Percentiles rank a stretch among this genome's conserved stretches.
These are phyloP conservation scores for Campoletis raptor DNA, from an alignment of 2,888 invertebrate genomes.

Conservation along the genomic window DNA sequence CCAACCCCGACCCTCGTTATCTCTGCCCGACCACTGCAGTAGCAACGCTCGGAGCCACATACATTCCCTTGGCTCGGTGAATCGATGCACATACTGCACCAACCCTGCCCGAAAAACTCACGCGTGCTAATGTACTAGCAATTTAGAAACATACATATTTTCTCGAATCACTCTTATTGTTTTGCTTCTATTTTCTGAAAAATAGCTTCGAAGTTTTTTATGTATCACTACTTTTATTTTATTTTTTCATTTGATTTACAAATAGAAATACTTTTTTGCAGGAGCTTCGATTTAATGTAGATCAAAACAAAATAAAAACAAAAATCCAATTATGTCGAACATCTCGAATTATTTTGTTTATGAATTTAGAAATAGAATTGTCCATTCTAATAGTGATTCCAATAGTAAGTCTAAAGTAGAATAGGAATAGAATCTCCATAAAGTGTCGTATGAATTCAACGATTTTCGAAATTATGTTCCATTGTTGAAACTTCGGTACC, in stretches of 20 bases:
- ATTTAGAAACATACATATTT: conserved; percentile 24
- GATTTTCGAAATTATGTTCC: no score
- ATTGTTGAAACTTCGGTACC: no score
- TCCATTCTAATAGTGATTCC: no score
- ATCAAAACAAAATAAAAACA: background rate
- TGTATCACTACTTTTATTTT: background rate
- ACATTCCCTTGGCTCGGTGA: conserved; percentile 53
- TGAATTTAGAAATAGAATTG: no score
- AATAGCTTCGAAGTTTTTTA: background rate
- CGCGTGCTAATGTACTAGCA: conserved; percentile 38
- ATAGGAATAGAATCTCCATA: no score
- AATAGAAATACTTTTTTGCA: background rate
- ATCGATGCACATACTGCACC: conserved; percentile 48
- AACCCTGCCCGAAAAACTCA: conserved; percentile 33
- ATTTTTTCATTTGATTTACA: background rate
- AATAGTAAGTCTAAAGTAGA: no score
- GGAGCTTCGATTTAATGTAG: background rate
- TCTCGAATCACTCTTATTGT: conserved; percentile 25
- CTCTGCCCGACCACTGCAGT: conserved; percentile 66
- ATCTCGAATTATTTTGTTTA: no score
- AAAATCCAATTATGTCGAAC: background rate
- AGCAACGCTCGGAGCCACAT: conserved; percentile 40
- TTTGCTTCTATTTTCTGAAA: background rate
- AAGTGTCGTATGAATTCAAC: no score
- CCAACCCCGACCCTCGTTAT: conserved; percentile 68